Percentiles rank a stretch among this genome's conserved stretches.
These are phyloP conservation scores for Zaprionus taronus DNA, from an alignment of 1,140 invertebrate genomes.

Conservation along the genomic window DNA sequence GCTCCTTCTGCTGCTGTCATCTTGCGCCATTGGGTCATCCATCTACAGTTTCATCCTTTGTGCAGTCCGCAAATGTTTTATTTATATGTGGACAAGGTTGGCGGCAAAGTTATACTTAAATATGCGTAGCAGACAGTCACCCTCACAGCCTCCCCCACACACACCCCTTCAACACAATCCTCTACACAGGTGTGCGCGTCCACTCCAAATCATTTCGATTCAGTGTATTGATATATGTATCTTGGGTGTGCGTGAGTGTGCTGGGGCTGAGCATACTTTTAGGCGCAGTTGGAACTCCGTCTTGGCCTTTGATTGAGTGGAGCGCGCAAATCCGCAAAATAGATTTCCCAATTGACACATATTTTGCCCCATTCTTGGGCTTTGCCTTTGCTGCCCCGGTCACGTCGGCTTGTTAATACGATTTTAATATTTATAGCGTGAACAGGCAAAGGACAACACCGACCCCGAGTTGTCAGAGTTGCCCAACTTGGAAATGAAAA, in stretches of 20 bases:
- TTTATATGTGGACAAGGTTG: slow-evolving; percentile 77
- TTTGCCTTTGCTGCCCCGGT: slow-evolving; percentile 4
- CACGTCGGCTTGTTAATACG: slow-evolving; percentile 57
- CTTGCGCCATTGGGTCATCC: slow-evolving; percentile 81
- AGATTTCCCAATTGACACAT: slow-evolving; percentile 83
- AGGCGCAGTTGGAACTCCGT: slow-evolving; percentile 43
- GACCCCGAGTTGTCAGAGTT: background rate
- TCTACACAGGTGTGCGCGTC: slow-evolving; percentile 61
- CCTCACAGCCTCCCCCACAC: background rate
- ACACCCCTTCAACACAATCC: slow-evolving; percentile 14
- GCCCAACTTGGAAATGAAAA: background rate
- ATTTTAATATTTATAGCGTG: slow-evolving; percentile 74
- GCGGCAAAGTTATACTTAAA: slow-evolving; percentile 72
- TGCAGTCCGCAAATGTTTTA: slow-evolving; percentile 80
- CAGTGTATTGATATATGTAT: slow-evolving; percentile 60
- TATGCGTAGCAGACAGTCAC: slow-evolving; percentile 60
- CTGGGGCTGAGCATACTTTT: slow-evolving; percentile 53
- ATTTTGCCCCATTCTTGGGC: slow-evolving; percentile 49
- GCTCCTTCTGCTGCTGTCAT: slow-evolving; percentile 60
- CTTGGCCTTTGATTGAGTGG: slow-evolving; percentile 75
- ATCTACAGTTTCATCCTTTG: slow-evolving; percentile 77
- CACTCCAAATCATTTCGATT: slow-evolving; percentile 3
- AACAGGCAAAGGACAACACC: slow-evolving; percentile 3
- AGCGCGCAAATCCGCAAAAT: slow-evolving; percentile 78
- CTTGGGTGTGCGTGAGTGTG: slow-evolving; percentile 15